Conservation (phyloP, 2,797 vertebrate species). For the Sorex maritimensis region DNA sequence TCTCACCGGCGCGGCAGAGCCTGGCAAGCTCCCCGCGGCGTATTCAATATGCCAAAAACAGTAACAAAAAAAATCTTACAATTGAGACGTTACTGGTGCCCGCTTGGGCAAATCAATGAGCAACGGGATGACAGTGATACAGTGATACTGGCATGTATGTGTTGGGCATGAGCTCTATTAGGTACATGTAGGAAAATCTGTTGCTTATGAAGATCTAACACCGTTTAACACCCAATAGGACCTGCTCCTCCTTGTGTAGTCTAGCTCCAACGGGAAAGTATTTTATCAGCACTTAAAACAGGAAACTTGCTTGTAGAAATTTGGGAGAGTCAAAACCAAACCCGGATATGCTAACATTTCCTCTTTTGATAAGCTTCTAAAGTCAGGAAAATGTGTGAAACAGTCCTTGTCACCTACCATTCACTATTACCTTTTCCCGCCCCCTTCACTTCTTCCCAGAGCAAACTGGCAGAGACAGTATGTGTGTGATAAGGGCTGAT, state of each 20-base stretch:
- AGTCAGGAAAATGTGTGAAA: background rate
- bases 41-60: no score
- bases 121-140: no score
- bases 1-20: no score
- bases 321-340: conserved; percentile 1
- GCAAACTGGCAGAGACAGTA: background rate
- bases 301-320: background rate
- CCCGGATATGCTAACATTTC: background rate
- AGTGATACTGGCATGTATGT: background rate
- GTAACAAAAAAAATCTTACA: no score
- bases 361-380: conserved; percentile 25
- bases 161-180: background rate
- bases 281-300: conserved; percentile 14
- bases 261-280: background rate
- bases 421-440: background rate
- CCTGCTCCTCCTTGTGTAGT: background rate
- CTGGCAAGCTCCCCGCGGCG: no score
- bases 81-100: no score
- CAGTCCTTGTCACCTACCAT: background rate
- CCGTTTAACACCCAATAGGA: background rate
- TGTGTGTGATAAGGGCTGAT: conserved; percentile 25
- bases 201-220: background rate
- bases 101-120: no score
- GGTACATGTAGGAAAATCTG: background rate
- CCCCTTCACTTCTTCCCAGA: background rate